Percentiles rank a stretch among this genome's conserved stretches.
These are phyloP conservation scores for Holacanthella duospinosa DNA, from an alignment of 2,888 invertebrate species.

Conservation along the genomic window DNA sequence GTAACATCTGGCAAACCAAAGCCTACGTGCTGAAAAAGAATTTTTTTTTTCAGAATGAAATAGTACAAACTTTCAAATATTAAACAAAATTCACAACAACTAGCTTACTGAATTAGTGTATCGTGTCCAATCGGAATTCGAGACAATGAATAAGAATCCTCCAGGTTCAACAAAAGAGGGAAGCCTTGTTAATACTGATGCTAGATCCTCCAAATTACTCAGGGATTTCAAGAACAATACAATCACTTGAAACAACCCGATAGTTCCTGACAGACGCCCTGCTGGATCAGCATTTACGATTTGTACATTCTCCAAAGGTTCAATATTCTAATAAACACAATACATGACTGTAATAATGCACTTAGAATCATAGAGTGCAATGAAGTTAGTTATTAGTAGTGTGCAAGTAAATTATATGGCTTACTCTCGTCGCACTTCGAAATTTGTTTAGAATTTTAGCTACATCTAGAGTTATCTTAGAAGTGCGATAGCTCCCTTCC, in stretches of 20 bases:
- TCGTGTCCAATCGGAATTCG: conserved; percentile 33
- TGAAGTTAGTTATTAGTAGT: too few species aligned
- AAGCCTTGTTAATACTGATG: conserved; percentile 19
- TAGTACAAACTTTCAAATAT: neutral
- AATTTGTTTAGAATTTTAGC: conserved; percentile 7
- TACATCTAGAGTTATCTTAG: neutral
- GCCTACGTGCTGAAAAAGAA: conserved; percentile 20
- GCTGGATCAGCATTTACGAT: conserved; percentile 22
- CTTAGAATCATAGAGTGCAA: too few species aligned
- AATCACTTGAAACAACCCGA: conserved; percentile 19
- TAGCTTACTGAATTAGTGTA: conserved; percentile 23
- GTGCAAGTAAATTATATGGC: too few species aligned
- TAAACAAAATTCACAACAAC: neutral
- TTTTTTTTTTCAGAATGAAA: neutral
- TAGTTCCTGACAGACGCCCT: neutral
- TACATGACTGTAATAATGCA: too few species aligned
- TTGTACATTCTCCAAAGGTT: conserved; percentile 16
- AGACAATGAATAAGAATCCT: conserved; percentile 28
- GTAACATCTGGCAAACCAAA: conserved; percentile 17
- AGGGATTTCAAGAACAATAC: conserved; percentile 29
- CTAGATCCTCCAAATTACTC: conserved; percentile 24
- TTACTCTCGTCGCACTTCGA: neutral
- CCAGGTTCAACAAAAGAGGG: conserved; percentile 19
- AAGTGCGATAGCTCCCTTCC: conserved; percentile 29
- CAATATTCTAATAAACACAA: neutral